Base-by-base conservation (phyloP, 2,888 invertebrate genomes). In the Hedychridium roseum region DNA sequence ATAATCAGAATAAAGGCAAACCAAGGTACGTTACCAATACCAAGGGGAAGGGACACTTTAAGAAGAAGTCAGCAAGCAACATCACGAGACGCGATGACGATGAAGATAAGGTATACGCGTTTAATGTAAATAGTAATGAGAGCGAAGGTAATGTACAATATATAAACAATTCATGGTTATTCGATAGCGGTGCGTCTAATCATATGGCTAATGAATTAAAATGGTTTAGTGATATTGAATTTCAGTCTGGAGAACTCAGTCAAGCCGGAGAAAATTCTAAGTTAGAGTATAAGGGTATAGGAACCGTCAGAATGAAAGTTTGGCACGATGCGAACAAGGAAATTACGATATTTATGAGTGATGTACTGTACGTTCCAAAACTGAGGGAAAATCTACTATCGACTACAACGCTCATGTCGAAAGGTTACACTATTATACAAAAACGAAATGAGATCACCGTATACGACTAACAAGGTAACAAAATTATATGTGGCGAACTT, bases 31-130 rank as follows among this genome's bases (percentile, higher is more conserved):
- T n/a, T n/a, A n/a, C n/a, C 31, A 12, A 7, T 12, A 12, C n/a
- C n/a, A 31, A 11, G n/a, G 31, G 11, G 14, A 31, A 31, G 11
- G 14, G 4, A n/a, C 5, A 7, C 11, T 5, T 4, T 7, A 31
- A 11, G 11, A 31, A 31, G 31, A 31, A 11, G 11, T 31, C 31
- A 12, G 31, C 31, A 11, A 31, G n/a, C n/a, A 31, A 31, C n/a
- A 11, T 31, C n/a, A 11, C n/a, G 14, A 11, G 11, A 31, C 5
- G 5, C 31, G n/a, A 12, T 4, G 11, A 31, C 5, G 4, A 11
- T 12, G 31, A 31, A 5, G 31, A 31, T 12, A n/a, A 12, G 14
- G n/a, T 6, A 12, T 31, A 31, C n/a, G 31, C 14, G 14, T 31
- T 5, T 31, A 31, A 5, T 7, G 14, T 31, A 11, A 4, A 11